phyloP scores from a whole-genome alignment of 2,888 invertebrate species.

The Teleiodes luculella region DNA sequence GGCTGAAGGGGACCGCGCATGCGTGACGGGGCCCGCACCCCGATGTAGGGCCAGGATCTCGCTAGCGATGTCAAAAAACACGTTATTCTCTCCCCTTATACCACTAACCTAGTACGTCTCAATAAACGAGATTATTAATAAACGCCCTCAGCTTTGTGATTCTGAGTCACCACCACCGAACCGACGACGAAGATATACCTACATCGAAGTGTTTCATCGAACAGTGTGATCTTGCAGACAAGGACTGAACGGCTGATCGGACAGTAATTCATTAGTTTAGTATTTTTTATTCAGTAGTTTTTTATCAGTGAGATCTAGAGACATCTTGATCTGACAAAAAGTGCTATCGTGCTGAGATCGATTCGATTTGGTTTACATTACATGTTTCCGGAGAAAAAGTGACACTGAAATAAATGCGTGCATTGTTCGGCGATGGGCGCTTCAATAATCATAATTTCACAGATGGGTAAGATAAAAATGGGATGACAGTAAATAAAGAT shows the following conservation, averaged over 20 bases:
- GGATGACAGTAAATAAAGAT: constrained; percentile 73
- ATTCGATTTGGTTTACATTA: constrained; percentile 13
- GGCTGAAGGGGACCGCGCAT: constrained; percentile 70
- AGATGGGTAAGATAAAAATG: constrained; percentile 51
- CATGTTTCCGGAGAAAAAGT: constrained; percentile 2
- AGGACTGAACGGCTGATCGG: constrained; percentile 61
- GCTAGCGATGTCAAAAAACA: constrained; percentile 74
- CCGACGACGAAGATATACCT: too few species aligned
- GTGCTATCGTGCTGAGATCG: constrained; percentile 16
- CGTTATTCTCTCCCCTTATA: constrained; percentile 73
- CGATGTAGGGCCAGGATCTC: constrained; percentile 64
- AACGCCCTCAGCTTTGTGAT: constrained; percentile 42
- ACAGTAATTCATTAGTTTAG: constrained; percentile 45
- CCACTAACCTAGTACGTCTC: constrained; percentile 73
- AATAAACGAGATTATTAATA: constrained; percentile 55
- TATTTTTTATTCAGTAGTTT: too few species aligned
- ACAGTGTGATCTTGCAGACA: constrained; percentile 39
- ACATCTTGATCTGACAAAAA: constrained; percentile 27
- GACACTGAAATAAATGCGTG: constrained; percentile 5
- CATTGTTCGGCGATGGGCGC: constrained; percentile 9
- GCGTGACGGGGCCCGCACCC: constrained; percentile 68
- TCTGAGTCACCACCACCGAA: constrained; percentile 23
- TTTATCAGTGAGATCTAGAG: constrained; percentile 30
- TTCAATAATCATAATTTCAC: constrained; percentile 10
- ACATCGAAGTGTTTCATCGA: constrained; percentile 14